Conservation (phyloP, 2,113 vertebrate genomes). For the Phalacrocorax aristotelis region DNA sequence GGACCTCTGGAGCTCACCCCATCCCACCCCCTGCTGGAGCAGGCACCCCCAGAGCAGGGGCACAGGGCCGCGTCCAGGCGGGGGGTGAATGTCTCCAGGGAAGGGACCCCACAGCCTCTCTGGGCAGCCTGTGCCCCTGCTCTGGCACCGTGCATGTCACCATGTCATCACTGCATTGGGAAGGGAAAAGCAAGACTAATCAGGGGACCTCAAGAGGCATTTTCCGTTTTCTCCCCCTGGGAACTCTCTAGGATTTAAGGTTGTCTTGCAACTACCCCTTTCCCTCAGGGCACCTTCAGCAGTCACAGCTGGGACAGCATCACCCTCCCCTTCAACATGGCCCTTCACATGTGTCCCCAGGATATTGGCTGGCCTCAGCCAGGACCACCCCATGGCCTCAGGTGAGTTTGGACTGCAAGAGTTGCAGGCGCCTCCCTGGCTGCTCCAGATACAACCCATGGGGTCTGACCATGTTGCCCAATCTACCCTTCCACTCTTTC, state of each 20-base stretch:
- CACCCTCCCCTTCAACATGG: neutral
- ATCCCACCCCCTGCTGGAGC: too few species aligned
- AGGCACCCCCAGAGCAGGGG: too few species aligned
- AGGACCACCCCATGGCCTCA: neutral
- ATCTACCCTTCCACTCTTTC: neutral
- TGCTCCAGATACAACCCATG: neutral
- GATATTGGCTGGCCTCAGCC: too few species aligned
- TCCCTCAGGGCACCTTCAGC: neutral
- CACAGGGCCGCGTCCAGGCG: too few species aligned
- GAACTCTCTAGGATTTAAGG: neutral
- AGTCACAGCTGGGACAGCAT: neutral
- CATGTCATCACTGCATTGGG: neutral
- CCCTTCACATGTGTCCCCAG: neutral
- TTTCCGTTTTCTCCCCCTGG: neutral
- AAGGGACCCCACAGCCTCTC: too few species aligned
- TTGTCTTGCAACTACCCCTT: neutral
- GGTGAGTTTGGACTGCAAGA: neutral
- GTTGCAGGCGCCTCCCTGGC: neutral
- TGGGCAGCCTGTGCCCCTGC: too few species aligned
- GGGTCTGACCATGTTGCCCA: neutral
- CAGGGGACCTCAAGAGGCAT: neutral
- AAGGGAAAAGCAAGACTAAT: neutral
- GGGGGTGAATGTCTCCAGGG: too few species aligned
- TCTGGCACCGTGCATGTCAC: too few species aligned
- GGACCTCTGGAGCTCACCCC: too few species aligned